These are phyloP conservation scores for Nematolebias whitei DNA, from an alignment of 2,113 vertebrate genomes.

Conservation along the genomic window DNA sequence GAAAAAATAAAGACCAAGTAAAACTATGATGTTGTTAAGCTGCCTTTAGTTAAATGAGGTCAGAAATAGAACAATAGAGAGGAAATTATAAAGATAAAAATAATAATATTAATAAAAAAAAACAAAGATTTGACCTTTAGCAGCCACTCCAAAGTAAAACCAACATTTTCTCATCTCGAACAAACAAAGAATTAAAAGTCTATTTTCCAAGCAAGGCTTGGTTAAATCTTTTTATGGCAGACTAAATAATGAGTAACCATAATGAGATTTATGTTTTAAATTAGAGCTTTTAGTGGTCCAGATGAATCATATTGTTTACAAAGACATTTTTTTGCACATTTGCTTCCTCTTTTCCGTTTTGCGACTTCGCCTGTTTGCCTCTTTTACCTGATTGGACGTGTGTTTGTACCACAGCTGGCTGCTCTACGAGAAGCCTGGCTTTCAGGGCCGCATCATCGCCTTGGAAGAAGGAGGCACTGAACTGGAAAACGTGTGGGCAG, in stretches of 20 bases:
- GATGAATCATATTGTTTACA: no score
- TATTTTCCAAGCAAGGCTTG: neutral
- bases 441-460: constrained; percentile 86
- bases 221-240: no score
- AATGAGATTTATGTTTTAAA: no score
- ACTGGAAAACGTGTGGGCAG: constrained; percentile 84
- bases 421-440: constrained; percentile 90
- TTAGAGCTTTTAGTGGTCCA: no score
- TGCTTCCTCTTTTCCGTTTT: neutral
- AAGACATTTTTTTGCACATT: no score
- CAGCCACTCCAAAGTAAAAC: neutral
- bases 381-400: neutral
- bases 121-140: constrained; percentile 2
- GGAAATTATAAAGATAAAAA: no score
- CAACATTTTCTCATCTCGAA: neutral
- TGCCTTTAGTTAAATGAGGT: neutral
- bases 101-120: neutral
- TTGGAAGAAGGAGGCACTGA: constrained; percentile 89
- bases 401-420: constrained; percentile 84
- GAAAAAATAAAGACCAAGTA: neutral
- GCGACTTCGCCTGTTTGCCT: neutral
- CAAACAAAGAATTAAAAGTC: neutral
- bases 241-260: no score
- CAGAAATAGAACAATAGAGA: neutral
- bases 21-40: accelerated